A percentile compares a stretch with the other conserved stretches of the same genome.
These are phyloP conservation scores for Mormyrus proboscirostris DNA, from an alignment of 2,797 vertebrate species.

Conservation along the genomic window DNA sequence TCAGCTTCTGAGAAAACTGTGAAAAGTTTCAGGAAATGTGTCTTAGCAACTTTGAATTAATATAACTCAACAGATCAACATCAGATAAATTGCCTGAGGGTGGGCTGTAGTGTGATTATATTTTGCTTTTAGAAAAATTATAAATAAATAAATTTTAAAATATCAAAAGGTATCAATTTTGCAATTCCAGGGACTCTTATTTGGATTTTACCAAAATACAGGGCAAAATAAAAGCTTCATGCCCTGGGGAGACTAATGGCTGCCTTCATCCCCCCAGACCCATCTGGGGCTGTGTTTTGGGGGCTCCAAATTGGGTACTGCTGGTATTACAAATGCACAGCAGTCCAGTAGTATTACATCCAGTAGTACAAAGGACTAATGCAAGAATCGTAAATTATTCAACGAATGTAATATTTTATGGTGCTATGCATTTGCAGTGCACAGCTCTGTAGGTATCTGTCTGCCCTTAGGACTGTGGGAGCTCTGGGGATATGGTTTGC, in stretches of 20 bases:
- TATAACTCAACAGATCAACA: background rate
- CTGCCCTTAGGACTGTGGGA: background rate
- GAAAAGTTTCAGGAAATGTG: background rate
- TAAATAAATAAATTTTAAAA: background rate
- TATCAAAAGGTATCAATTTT: background rate
- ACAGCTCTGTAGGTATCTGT: background rate
- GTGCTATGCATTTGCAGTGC: background rate
- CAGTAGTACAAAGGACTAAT: background rate
- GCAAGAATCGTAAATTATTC: background rate
- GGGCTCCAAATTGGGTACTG: background rate
- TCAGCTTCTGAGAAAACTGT: background rate
- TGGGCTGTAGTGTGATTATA: background rate
- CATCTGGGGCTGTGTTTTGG: background rate
- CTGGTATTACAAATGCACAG: background rate
- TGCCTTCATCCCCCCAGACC: background rate
- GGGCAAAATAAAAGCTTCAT: background rate
- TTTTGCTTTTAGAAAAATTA: background rate
- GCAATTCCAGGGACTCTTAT: background rate
- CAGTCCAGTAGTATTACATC: background rate
- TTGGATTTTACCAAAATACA: background rate
- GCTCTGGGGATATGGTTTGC: background rate
- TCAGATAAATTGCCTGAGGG: background rate
- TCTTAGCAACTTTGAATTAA: background rate
- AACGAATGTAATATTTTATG: background rate
- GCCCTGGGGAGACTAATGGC: background rate